These are phyloP conservation scores for Aphidoletes aphidimyza DNA, from an alignment of 2,888 invertebrate genomes.

Conservation along the genomic window DNA sequence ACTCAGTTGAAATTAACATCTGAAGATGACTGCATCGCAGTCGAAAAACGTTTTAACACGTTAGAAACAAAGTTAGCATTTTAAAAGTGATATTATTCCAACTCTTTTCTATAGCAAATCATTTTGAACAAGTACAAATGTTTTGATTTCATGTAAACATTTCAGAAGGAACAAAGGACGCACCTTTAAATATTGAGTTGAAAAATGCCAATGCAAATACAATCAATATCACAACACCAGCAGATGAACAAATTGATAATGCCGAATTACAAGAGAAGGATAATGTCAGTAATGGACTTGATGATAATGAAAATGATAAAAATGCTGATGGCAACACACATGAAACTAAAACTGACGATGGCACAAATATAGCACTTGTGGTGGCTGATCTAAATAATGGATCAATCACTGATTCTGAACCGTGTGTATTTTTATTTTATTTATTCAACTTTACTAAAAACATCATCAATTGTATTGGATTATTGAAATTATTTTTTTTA, in stretches of 20 bases:
- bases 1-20: too few relatives aligned
- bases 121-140: background rate
- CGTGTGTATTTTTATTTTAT: background rate
- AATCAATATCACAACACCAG: background rate
- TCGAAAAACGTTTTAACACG: too few relatives aligned
- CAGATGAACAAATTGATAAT: conserved; percentile 37
- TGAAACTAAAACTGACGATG: background rate
- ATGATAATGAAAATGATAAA: conserved; percentile 2
- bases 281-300: background rate
- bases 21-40: too few relatives aligned
- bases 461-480: too few relatives aligned
- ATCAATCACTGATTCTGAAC: background rate
- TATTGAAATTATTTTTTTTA: too few relatives aligned
- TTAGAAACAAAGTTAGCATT: too few relatives aligned
- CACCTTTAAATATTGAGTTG: background rate
- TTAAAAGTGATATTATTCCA: background rate
- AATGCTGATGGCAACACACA: too few relatives aligned
- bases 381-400: background rate
- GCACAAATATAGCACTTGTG: background rate
- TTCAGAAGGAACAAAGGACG: background rate
- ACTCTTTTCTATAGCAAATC: background rate
- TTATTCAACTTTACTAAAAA: background rate
- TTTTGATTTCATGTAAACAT: background rate
- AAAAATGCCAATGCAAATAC: conserved; percentile 19
- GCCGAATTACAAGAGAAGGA: conserved; percentile 30